phyloP scores from a whole-genome alignment of 1,140 invertebrate species.

The Aradophagus sp. region DNA sequence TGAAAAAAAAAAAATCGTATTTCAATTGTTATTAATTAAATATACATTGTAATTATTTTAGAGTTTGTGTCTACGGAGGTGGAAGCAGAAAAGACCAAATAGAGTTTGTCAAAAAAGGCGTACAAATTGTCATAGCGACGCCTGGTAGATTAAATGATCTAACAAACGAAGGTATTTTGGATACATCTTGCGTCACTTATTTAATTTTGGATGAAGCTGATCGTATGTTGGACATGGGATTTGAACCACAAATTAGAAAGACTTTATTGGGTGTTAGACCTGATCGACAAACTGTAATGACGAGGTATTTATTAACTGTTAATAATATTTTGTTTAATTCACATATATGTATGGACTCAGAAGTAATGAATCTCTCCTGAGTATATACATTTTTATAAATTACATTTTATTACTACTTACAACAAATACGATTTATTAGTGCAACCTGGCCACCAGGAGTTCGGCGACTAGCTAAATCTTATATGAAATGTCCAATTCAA shows the following conservation, averaged over 20 bases:
- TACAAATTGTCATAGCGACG: slow-evolving; percentile 92
- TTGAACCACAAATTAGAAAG: slow-evolving; percentile 91
- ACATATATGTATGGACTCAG: too few relatives aligned
- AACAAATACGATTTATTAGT: slow-evolving; percentile 67
- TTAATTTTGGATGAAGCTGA: slow-evolving; percentile 95
- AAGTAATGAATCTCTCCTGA: too few relatives aligned
- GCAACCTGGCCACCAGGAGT: slow-evolving; percentile 93
- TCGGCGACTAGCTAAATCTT: slow-evolving; percentile 85
- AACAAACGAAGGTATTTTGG: slow-evolving; percentile 78
- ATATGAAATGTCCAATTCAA: slow-evolving; percentile 91
- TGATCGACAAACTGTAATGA: slow-evolving; percentile 91
- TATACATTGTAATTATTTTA: slow-evolving; percentile 61
- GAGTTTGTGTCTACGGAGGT: slow-evolving; percentile 92
- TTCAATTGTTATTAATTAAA: background rate
- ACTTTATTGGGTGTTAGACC: slow-evolving; percentile 85
- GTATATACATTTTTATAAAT: too few relatives aligned
- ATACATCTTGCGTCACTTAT: slow-evolving; percentile 86
- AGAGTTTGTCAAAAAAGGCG: slow-evolving; percentile 80
- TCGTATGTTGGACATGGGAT: slow-evolving; percentile 90
- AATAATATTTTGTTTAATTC: too few relatives aligned
- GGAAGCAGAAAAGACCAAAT: slow-evolving; percentile 86
- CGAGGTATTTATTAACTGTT: slow-evolving; percentile 73
- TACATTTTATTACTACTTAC: too few relatives aligned
- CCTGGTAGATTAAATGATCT: slow-evolving; percentile 92
- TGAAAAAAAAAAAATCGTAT: too few relatives aligned